Conservation (phyloP, 2,888 invertebrate species). For the Lochmaea crataegi region DNA sequence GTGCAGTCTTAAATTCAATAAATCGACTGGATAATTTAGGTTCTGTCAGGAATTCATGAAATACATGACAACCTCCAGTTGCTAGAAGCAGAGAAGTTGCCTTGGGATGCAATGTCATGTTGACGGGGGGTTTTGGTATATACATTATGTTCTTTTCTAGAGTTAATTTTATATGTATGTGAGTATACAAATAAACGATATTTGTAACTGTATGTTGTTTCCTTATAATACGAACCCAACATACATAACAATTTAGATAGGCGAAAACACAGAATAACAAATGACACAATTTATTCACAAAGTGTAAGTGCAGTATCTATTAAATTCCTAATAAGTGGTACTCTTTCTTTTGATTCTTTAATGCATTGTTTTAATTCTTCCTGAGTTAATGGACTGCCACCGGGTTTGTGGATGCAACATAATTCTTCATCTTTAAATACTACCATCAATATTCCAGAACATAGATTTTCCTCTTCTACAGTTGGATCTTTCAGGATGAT, state of each 20-base stretch:
- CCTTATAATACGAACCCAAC: no score
- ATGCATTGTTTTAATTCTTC: conserved; percentile 72
- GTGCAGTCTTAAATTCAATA: no score
- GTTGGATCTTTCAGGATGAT: conserved; percentile 82
- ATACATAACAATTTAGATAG: background rate
- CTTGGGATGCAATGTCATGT: no score
- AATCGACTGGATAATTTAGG: no score
- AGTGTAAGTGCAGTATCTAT: conserved; percentile 59
- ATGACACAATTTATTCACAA: conserved; percentile 7
- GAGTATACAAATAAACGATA: no score
- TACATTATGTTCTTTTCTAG: no score
- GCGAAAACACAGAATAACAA: background rate
- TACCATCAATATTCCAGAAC: conserved; percentile 76
- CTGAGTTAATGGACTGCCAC: conserved; percentile 73
- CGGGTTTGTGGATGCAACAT: conserved; percentile 80
- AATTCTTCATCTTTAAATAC: conserved; percentile 72
- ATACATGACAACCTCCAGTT: no score
- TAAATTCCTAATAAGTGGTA: conserved; percentile 67
- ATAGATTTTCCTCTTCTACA: conserved; percentile 83
- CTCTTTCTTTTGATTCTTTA: conserved; percentile 71
- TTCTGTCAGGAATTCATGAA: no score
- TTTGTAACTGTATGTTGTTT: no score
- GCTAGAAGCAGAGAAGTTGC: no score
- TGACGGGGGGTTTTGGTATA: no score
- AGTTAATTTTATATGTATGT: no score